A percentile compares a stretch with the other conserved stretches of the same genome.
These are phyloP conservation scores for Protomyctophum bolini DNA, from an alignment of 2,113 vertebrate genomes.

Conservation along the genomic window DNA sequence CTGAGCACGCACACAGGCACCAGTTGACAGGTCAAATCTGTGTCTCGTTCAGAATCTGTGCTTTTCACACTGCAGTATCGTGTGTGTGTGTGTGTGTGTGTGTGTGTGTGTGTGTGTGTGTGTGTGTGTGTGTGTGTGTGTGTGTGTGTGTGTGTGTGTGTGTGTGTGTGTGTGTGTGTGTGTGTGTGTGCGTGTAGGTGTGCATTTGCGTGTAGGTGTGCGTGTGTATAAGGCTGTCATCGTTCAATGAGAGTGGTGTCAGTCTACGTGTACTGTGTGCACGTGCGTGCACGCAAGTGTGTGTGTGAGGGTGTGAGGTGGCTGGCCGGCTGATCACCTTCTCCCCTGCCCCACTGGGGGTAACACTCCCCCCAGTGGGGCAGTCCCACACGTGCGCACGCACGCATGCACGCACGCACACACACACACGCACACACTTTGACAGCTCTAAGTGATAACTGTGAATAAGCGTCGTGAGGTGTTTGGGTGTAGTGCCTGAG, in stretches of 20 bases:
- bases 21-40: slow-evolving; percentile 93
- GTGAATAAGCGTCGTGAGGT: slow-evolving; percentile 35
- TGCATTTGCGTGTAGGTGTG: slow-evolving; percentile 1
- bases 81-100: slow-evolving; percentile 83
- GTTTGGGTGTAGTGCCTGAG: slow-evolving; percentile 36
- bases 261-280: neutral
- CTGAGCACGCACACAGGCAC: slow-evolving; percentile 31
- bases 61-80: slow-evolving; percentile 82
- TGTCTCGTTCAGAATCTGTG: slow-evolving; percentile 87
- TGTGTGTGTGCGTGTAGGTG: slow-evolving; percentile 1
- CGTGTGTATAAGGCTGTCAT: neutral
- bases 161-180: neutral
- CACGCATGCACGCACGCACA: slow-evolving; percentile 8
- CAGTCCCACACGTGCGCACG: slow-evolving; percentile 42
- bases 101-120: slow-evolving; percentile 78
- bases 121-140: neutral
- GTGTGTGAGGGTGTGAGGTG: slow-evolving; percentile 87
- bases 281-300: neutral
- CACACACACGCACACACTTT: slow-evolving; percentile 23
- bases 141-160: slow-evolving; percentile 79
- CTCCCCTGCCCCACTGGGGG: slow-evolving; percentile 70
- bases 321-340: slow-evolving; percentile 85
- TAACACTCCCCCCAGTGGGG: slow-evolving; percentile 53
- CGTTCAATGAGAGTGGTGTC: neutral
- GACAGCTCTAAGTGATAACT: slow-evolving; percentile 27